These are phyloP conservation scores for Lepidonotus clava DNA, from an alignment of 2,888 invertebrate genomes.

Conservation along the genomic window DNA sequence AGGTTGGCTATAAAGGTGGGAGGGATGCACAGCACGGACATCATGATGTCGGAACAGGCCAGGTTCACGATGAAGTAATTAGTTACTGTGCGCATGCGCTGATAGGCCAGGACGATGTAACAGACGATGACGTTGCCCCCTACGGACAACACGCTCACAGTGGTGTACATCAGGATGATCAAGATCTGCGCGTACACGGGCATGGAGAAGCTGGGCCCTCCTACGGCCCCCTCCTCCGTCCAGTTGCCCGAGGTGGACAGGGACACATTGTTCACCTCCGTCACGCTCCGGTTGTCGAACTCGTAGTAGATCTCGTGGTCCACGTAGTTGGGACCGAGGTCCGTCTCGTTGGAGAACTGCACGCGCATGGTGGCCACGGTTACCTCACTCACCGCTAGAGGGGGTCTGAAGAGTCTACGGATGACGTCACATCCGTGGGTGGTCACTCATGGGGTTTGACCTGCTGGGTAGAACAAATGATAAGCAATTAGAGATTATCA, in stretches of 20 bases:
- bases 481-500: too few species aligned
- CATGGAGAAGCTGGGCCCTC: slow-evolving; percentile 32
- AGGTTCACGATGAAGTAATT: slow-evolving; percentile 84
- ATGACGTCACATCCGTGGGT: not conserved
- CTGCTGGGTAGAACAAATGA: too few species aligned
- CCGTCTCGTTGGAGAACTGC: not conserved
- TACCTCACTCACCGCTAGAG: too few species aligned
- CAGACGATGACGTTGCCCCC: slow-evolving; percentile 85
- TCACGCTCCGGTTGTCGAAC: slow-evolving; percentile 35
- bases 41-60: slow-evolving; percentile 80
- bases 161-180: slow-evolving; percentile 80
- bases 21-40: slow-evolving; percentile 81
- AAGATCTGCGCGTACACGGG: slow-evolving; percentile 75
- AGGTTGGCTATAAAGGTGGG: slow-evolving; percentile 87
- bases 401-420: not conserved
- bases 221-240: not conserved
- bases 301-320: slow-evolving; percentile 37
- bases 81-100: slow-evolving; percentile 91
- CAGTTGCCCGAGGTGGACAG: not conserved
- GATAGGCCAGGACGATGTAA: slow-evolving; percentile 90
- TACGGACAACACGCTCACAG: slow-evolving; percentile 80
- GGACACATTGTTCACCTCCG: not conserved
- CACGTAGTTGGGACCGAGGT: slow-evolving; percentile 1
- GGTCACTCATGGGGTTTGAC: not conserved
- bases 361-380: slow-evolving; percentile 23